Evolutionary conservation across 2,113 vertebrate species (phyloP), one percentile per base, ranked within the genome.

Genomic region (Mungos mungo): DNA sequence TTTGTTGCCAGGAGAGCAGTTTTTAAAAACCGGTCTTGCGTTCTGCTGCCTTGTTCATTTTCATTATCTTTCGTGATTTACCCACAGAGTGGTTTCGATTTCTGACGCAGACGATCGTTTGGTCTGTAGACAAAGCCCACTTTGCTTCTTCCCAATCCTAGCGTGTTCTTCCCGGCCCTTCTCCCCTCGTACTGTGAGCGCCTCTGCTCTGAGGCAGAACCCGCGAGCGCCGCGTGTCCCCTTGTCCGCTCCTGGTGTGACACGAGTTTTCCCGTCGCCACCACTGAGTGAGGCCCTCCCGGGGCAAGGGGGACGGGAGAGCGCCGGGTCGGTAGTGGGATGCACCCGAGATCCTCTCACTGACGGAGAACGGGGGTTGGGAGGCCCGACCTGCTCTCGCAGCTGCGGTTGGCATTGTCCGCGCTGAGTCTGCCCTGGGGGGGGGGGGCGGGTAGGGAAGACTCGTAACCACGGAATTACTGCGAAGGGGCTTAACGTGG

Each of bases 221-320:
- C 18, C 47, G 0, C 2, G 29, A 27, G 16, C 3, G 0, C 15
- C 50, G 2, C 11, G 45, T 33, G 31, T 16, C 33, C 31, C 38
- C 18, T 23, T 29, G 4, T 9, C 9, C 10, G 47, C 23, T n/a
- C 31, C 74, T 21, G 77, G 18, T n/a, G 16, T 33, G 47, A 54
- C 18, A 19, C 16, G 8, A 45, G 54, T 29, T 63, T 63, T 63
- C 25, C 27, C 8, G 18, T 0, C 35, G 41, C 16, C 35, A 29
- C 54, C 27, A 10, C 27, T 63, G n/a, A 14, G 54, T 12, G 35
- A 60, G 57, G 21, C 31, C 60, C 31, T 54, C 68, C 50, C 4
- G 19, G 12, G 41, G 41, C 45, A 7, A 7, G 5, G 12, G 2
- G 3, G n/a, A 25, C 18, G 7, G 19, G 14, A 71, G 77, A 38